Evolutionary conservation across 1,140 invertebrate species (phyloP).

Genomic region (Papilio glaucus): DNA sequence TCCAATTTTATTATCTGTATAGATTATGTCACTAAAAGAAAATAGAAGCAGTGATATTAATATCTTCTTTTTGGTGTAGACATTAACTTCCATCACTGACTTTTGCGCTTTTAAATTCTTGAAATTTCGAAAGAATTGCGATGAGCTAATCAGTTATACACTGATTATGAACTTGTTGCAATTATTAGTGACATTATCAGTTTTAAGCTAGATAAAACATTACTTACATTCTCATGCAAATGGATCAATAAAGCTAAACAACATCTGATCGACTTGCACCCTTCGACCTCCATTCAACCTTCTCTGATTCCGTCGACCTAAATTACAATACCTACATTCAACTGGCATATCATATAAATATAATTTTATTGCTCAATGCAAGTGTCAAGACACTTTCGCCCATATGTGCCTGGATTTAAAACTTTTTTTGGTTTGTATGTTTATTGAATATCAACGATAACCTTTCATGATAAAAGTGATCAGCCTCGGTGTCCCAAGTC

Average conservation of each 20-base stretch:
- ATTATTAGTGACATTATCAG: not conserved
- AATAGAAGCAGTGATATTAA: too few relatives aligned
- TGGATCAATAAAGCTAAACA: not conserved
- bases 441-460: not conserved
- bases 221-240: not conserved
- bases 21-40: too few relatives aligned
- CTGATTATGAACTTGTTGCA: not conserved
- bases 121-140: not conserved
- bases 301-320: conserved; percentile 40
- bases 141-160: not conserved
- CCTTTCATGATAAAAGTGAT: conserved; percentile 30
- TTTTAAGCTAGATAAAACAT: not conserved
- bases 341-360: conserved; percentile 32
- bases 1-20: too few relatives aligned
- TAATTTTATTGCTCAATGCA: conserved; percentile 29
- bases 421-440: not conserved
- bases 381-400: not conserved
- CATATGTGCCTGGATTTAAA: not conserved
- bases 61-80: too few relatives aligned
- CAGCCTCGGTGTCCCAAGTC: conserved; percentile 23
- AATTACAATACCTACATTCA: conserved; percentile 34
- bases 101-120: too few relatives aligned
- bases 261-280: conserved; percentile 15
- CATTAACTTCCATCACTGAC: too few relatives aligned
- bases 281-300: conserved; percentile 17